Base-by-base conservation (phyloP, 2,797 vertebrate species). In the Melanotaenia nigrans region DNA sequence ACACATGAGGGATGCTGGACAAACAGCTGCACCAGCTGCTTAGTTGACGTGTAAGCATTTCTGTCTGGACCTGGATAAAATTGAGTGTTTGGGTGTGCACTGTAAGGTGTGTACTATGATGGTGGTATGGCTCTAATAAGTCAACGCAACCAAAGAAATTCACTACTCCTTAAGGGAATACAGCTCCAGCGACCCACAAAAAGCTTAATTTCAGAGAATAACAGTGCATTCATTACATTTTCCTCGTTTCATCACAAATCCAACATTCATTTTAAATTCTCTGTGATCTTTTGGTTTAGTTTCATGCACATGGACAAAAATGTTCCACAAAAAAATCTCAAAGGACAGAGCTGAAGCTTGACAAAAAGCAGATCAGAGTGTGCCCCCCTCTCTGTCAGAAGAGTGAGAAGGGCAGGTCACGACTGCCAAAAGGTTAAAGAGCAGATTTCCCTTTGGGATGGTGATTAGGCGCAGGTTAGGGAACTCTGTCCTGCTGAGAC, bases 11-110 rank as follows among this genome's bases (percentile, higher is more conserved):
- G 54, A 81, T 20, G 32, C 66, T 66, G 47, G 56, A 65, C 3
- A 59, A 84, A 81, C 81, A 87, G 85, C 88, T 88, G 88, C 83
- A 75, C 76, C 74, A 88, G 78, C 88, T 79, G 81, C 42, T 70
- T 75, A 66, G 80, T 65, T 75, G 55, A 88, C 25, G 4, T 85
- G 79, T 64, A 90, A 84, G 65, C 25, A 53, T 82, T 78, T 85
- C 74, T 72, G 57, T 78, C 9, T 81, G 75, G 35, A 78, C 11
- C 35, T 42, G 65, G 42, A 68, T 47, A 78, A 61, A 70, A 71
- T 33, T 22, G 28, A 40, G 22, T 24, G 28, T 35, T 47, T 51
- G 73, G 55, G 68, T 61, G 49, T 73, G 60, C 47, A 16, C 28
- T 61, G 54, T 32, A 55, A 40, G 38, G 38, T 40, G 38, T 14